Evolutionary conservation across 2,888 invertebrate species (phyloP), one percentile per base, ranked within the genome.

Genomic region (Nysson spinosus): DNA sequence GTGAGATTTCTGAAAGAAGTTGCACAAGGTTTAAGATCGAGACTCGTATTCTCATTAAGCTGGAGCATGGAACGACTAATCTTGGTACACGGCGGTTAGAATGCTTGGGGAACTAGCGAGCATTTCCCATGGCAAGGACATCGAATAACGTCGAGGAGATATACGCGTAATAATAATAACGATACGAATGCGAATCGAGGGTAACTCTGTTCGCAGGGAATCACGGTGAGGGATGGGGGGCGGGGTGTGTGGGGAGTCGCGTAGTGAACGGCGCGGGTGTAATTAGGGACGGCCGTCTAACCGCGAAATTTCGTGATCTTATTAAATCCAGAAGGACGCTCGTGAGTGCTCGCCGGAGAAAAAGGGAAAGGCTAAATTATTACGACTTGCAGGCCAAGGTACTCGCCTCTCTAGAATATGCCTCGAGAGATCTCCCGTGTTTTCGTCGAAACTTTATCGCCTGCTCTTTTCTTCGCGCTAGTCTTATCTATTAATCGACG

Each of bases 271-370:
- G 76, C 76, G n/a, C n/a, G 73, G 73, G 58, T 73, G 72, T 78
- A 83, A 83, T 83, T 83, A 82, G 79, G 81, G 75, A 79, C 78
- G 72, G 64, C 74, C 74, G 78, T 67, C 80, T 80, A 79, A 85
- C 85, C 85, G 82, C 85, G 81, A 85, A 84, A 84, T 84, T 85
- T 85, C 85, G 84, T 85, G 84, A 85, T 85, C 83, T 83, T 81
- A 83, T 83, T 83, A 82, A 80, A 78, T 78, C 74, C 77, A 68
- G 71, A 71, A 75, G 75, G 76, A 75, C 75, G 72, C 37, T 50
- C 62, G 61, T 39, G 47, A 35, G 24, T 4, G 50, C 30, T 51
- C 46, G 52, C 32, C 57, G 42, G 51, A 63, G 69, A 67, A 72
- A 76, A 75, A 75, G 75, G 75, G 75, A 75, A 75, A 76, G 75